These are phyloP conservation scores for Delphinapterus leucas DNA, from an alignment of 2,113 vertebrate species.

Conservation along the genomic window DNA sequence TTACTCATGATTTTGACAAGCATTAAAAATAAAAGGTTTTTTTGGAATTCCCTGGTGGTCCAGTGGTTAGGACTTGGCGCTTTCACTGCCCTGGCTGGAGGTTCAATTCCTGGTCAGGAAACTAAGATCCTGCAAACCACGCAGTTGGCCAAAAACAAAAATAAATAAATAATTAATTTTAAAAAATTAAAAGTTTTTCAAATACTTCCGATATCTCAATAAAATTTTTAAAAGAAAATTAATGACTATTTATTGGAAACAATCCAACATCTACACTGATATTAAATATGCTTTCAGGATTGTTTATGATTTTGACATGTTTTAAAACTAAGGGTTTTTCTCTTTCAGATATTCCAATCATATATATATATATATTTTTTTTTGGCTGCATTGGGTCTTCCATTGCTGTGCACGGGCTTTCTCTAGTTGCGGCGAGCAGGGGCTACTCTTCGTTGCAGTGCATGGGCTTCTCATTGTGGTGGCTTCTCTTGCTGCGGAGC, in stretches of 20 bases:
- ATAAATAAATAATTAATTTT: neutral
- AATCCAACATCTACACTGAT: neutral
- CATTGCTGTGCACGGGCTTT: too few relatives aligned
- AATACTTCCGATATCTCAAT: neutral
- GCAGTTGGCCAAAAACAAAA: neutral
- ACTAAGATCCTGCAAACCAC: neutral
- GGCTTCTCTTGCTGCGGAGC: too few relatives aligned
- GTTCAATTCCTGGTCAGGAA: neutral
- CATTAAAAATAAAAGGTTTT: neutral
- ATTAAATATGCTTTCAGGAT: neutral
- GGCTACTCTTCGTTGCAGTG: too few relatives aligned
- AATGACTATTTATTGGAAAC: neutral
- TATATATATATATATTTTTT: neutral
- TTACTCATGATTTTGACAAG: neutral
- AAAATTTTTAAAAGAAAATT: neutral
- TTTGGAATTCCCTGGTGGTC: neutral
- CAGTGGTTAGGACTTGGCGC: neutral
- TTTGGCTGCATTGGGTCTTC: too few relatives aligned
- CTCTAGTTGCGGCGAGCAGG: too few relatives aligned
- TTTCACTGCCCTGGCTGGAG: neutral
- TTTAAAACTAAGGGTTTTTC: neutral
- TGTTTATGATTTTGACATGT: constrained; percentile 3
- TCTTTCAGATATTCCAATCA: neutral
- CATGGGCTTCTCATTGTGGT: too few relatives aligned
- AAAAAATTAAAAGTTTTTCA: neutral